Evolutionary conservation across 2,797 vertebrate species (phyloP), one percentile per base, ranked within the genome.

Genomic region (Hybognathus amarus): DNA sequence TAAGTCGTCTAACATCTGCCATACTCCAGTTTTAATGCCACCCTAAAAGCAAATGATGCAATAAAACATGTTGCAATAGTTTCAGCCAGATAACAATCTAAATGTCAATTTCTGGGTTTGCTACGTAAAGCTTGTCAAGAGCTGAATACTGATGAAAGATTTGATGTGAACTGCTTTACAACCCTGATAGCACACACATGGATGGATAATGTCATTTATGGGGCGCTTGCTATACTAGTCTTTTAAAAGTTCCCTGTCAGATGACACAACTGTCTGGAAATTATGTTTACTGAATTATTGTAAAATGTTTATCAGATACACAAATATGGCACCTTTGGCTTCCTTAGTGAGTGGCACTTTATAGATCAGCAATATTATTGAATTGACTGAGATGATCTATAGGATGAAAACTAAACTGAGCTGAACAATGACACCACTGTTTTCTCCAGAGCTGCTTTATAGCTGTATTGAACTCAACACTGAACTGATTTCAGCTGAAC

Each of bases 31-130:
- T 75, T 24, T 56, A 54, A 56, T 40, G 4, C 22, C 22, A 40
- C 73, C 52, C 33, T 75, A 59, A 59, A 75, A 75, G 7, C 52
- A 38, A 59, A 76, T 56, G 8, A 75, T 17, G 50, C 22, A 38
- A 4, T 75, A 56, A 56, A 75, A 54, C 11, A n/a, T 56, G 52
- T 36, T 8, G 11, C 52, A 56, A 56, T 59, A 40, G 22, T 59
- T 76, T 59, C 22, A 40, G 33, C 6, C 22, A 40, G 52, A 75
- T 75, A 59, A 38, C 12, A 0, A 24, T 38, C 73, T 38, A 15
- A 38, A 56, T 38, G 38, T 38, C 7, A 38, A 38, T 75, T 75
- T 36, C 33, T 56, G 22, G 50, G 36, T 59, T 59, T 40, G 22
- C 10, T 11, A 24, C 1, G 4, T n/a, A 38, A 76, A 76, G 73